Conservation (phyloP, 2,888 invertebrate genomes). For the Napeogenes inachia region DNA sequence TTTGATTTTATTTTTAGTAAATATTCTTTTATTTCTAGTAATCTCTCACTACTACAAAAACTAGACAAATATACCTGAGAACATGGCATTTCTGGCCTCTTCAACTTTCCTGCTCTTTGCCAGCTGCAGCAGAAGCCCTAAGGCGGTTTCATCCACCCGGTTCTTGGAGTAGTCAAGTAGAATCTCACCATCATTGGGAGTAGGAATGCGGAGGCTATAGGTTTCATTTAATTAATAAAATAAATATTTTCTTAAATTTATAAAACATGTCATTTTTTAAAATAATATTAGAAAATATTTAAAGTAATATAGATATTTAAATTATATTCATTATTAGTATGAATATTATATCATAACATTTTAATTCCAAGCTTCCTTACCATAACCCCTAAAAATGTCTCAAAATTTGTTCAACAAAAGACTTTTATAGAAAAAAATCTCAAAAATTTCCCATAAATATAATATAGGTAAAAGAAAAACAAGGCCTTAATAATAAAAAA, state of each 20-base stretch:
- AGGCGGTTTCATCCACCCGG: conserved; percentile 86
- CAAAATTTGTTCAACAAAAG: too few relatives aligned
- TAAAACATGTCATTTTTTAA: background rate
- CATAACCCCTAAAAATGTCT: too few relatives aligned
- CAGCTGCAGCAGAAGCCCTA: conserved; percentile 86
- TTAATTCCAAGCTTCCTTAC: too few relatives aligned
- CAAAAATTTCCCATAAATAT: too few relatives aligned
- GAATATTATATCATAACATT: too few relatives aligned
- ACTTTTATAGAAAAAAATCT: too few relatives aligned
- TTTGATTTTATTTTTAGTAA: too few relatives aligned
- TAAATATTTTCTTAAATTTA: background rate
- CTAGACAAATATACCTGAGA: conserved; percentile 55
- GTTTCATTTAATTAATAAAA: conserved; percentile 23
- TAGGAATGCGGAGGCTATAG: conserved; percentile 82
- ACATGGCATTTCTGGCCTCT: conserved; percentile 94
- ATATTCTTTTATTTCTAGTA: too few relatives aligned
- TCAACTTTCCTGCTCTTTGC: conserved; percentile 90
- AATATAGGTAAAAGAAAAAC: background rate
- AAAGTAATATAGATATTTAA: too few relatives aligned
- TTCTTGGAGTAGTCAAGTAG: conserved; percentile 98
- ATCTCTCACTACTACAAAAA: too few relatives aligned
- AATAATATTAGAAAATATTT: background rate
- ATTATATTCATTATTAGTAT: too few relatives aligned
- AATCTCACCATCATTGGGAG: conserved; percentile 92
- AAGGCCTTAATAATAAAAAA: too few relatives aligned